Evolutionary conservation across 2,888 invertebrate genomes (phyloP).

Genomic region (Pseudococcus longispinus): DNA sequence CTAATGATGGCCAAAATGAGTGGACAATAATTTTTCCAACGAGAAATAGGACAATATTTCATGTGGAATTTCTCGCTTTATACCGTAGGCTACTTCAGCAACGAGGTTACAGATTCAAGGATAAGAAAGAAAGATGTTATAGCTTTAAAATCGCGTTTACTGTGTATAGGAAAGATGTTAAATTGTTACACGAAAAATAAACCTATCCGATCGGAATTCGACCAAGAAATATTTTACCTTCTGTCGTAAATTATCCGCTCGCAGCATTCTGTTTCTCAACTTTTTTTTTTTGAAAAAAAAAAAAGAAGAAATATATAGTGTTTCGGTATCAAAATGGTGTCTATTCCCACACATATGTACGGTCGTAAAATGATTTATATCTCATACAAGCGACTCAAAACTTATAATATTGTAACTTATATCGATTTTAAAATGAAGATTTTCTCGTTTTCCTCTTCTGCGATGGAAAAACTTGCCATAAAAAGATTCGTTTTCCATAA

Average conservation of each 20-base stretch:
- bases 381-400: not conserved
- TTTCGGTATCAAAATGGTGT: constrained; percentile 39
- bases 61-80: not conserved
- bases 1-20: constrained; percentile 8
- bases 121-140: constrained; percentile 6
- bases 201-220: constrained; percentile 50
- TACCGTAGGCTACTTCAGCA: not conserved
- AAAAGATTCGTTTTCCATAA: not conserved
- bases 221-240: constrained; percentile 52
- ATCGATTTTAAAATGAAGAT: constrained; percentile 34
- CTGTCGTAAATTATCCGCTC: constrained; percentile 52
- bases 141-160: not conserved
- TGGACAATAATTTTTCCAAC: constrained; percentile 10
- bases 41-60: not conserved
- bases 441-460: not conserved
- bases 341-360: constrained; percentile 37
- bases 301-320: constrained; percentile 14
- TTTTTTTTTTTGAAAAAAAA: constrained; percentile 24
- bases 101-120: constrained; percentile 20
- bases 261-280: not conserved
- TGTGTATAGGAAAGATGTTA: constrained; percentile 41
- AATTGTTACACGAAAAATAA: constrained; percentile 51
- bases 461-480: not conserved
- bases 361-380: constrained; percentile 40
- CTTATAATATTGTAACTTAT: constrained; percentile 2